phyloP scores from a whole-genome alignment of 2,888 invertebrate species.

The Acrocera orbiculus region DNA sequence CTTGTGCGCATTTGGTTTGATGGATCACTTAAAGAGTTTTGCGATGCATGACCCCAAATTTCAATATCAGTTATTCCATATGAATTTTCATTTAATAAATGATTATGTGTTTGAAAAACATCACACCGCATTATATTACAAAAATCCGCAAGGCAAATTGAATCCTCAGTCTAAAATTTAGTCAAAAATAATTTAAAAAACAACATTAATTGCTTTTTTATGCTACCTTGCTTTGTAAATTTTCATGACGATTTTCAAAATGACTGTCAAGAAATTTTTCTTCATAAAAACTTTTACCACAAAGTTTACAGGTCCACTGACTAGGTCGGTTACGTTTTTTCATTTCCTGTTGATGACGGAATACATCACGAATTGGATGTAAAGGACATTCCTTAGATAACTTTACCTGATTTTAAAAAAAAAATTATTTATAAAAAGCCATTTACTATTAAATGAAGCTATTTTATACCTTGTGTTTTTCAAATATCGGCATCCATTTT shows the following conservation, averaged over 20 bases:
- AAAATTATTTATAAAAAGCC: no score
- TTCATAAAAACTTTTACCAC: slow-evolving; percentile 82
- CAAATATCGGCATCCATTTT: slow-evolving; percentile 81
- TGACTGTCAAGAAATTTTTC: slow-evolving; percentile 74
- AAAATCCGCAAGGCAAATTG: slow-evolving; percentile 83
- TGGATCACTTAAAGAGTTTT: no score
- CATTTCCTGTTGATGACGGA: slow-evolving; percentile 69
- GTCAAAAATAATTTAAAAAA: slow-evolving; percentile 11
- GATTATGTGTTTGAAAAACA: slow-evolving; percentile 59
- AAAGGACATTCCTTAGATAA: slow-evolving; percentile 79
- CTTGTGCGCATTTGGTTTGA: no score
- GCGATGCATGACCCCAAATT: slow-evolving; percentile 64
- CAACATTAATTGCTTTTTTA: not conserved
- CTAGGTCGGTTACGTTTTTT: slow-evolving; percentile 71
- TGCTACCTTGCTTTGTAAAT: slow-evolving; percentile 62
- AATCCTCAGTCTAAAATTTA: slow-evolving; percentile 80
- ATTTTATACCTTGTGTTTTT: slow-evolving; percentile 49
- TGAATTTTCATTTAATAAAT: slow-evolving; percentile 41
- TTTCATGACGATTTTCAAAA: slow-evolving; percentile 75
- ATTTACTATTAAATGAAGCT: no score
- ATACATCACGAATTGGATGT: slow-evolving; percentile 72
- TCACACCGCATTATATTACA: slow-evolving; percentile 94
- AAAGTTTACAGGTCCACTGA: slow-evolving; percentile 80
- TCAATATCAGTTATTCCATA: slow-evolving; percentile 60
- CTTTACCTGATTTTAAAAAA: slow-evolving; percentile 37